phyloP scores from a whole-genome alignment of 2,113 vertebrate genomes.

The Promerops cafer region DNA sequence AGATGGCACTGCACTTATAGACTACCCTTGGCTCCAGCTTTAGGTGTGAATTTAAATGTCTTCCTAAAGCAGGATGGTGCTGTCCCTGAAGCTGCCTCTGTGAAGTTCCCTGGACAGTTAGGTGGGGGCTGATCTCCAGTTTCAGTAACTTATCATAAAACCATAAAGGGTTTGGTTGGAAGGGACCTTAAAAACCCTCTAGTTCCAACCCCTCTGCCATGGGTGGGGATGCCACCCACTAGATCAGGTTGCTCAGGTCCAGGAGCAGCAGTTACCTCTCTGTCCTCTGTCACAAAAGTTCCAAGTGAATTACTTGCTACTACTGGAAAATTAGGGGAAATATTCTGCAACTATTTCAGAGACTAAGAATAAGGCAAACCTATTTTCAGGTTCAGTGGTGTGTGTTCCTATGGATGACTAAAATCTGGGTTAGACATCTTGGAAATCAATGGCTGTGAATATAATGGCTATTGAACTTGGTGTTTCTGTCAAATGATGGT shows the following conservation, averaged over 20 bases:
- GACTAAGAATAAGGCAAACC: background rate
- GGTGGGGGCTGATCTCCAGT: background rate
- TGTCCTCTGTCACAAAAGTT: background rate
- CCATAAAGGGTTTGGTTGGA: background rate
- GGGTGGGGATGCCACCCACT: background rate
- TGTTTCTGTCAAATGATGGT: background rate
- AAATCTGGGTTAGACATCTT: constrained; percentile 37
- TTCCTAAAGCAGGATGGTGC: background rate
- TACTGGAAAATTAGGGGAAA: background rate
- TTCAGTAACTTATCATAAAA: background rate
- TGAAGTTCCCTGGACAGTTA: background rate
- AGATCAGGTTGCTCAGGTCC: background rate
- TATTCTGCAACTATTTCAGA: background rate
- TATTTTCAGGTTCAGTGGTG: background rate
- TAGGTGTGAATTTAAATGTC: background rate
- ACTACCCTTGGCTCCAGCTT: background rate
- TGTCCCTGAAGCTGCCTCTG: background rate
- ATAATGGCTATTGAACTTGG: constrained; percentile 26
- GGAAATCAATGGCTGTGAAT: constrained; percentile 16
- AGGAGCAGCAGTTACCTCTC: background rate
- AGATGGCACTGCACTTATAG: background rate
- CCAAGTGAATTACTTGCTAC: background rate
- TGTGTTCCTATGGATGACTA: background rate
- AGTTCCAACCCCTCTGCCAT: background rate
- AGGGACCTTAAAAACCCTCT: background rate